Evolutionary conservation across 1,140 invertebrate genomes (phyloP), one percentile per base, ranked within the genome.

Genomic region (Bilobella aurantiaca): DNA sequence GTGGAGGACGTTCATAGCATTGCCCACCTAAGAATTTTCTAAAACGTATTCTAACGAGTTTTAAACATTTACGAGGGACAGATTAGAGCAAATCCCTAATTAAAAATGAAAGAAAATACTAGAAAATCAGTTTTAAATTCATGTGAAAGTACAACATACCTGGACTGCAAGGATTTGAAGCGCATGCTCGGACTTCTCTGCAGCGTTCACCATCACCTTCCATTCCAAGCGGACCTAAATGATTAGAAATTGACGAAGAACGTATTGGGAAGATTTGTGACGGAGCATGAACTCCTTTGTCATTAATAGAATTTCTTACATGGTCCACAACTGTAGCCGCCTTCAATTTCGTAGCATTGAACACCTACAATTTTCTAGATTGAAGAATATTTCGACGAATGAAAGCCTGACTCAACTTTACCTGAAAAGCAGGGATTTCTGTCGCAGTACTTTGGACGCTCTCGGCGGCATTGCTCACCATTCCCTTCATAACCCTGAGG

Each of bases 201-300:
- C 57, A 58, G 3, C 57, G 3, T 29, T 58, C 25, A 12, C 57
- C 57, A 21, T 58, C 57, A 3, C 57, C 57, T 58, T 58, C 57
- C 49, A 56, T 56, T 23, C 49, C 49, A 14, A 8, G 5, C 14
- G 49, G 49, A 25, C 34, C 34, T 42, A 42, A 12, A n/a, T n/a
- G n/a, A n/a, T n/a, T n/a, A n/a, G n/a, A n/a, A n/a, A n/a, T n/a
- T n/a, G n/a, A n/a, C n/a, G n/a, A n/a, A n/a, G n/a, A n/a, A n/a
- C n/a, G n/a, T n/a, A n/a, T n/a, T n/a, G n/a, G n/a, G n/a, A n/a
- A n/a, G n/a, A n/a, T n/a, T n/a, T n/a, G n/a, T n/a, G n/a, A n/a
- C n/a, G n/a, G n/a, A n/a, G n/a, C n/a, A n/a, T n/a, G n/a, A n/a
- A n/a, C n/a, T n/a, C n/a, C n/a, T n/a, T n/a, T n/a, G n/a, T n/a